Evolutionary conservation across 2,113 vertebrate genomes (phyloP).

Genomic region (Dicerorhinus sumatrensis): DNA sequence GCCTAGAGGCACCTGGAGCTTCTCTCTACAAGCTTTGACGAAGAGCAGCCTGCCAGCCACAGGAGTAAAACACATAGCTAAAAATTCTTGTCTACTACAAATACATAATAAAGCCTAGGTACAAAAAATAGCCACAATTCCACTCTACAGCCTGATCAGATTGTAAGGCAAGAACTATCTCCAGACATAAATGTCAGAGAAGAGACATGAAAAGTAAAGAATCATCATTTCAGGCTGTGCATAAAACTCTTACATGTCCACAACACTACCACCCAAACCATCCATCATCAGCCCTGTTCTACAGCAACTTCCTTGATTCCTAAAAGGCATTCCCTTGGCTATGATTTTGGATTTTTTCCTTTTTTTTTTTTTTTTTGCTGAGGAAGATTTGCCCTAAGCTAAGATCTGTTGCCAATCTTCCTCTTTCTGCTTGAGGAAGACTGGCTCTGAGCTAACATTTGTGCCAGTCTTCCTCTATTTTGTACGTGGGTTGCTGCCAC

Average conservation of each 20-base stretch:
- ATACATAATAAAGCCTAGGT: not conserved
- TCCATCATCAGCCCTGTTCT: not conserved
- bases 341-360: not conserved
- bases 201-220: slow-evolving; percentile 87
- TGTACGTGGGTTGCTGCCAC: too few relatives aligned
- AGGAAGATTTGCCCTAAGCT: too few relatives aligned
- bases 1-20: not conserved
- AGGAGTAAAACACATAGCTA: not conserved
- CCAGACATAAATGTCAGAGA: slow-evolving; percentile 87
- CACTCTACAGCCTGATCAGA: slow-evolving; percentile 83
- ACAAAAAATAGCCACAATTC: slow-evolving; percentile 11
- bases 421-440: too few relatives aligned
- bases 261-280: not conserved
- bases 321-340: not conserved
- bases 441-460: too few relatives aligned
- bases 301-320: not conserved
- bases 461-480: too few relatives aligned
- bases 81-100: not conserved
- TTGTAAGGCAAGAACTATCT: slow-evolving; percentile 73
- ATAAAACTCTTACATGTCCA: not conserved
- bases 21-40: not conserved
- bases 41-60: not conserved
- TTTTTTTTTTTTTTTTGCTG: not conserved
- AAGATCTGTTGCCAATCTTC: too few relatives aligned
- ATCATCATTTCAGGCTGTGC: slow-evolving; percentile 83